These are phyloP conservation scores for Caranx ignobilis DNA, from an alignment of 2,113 vertebrate species.

Conservation along the genomic window DNA sequence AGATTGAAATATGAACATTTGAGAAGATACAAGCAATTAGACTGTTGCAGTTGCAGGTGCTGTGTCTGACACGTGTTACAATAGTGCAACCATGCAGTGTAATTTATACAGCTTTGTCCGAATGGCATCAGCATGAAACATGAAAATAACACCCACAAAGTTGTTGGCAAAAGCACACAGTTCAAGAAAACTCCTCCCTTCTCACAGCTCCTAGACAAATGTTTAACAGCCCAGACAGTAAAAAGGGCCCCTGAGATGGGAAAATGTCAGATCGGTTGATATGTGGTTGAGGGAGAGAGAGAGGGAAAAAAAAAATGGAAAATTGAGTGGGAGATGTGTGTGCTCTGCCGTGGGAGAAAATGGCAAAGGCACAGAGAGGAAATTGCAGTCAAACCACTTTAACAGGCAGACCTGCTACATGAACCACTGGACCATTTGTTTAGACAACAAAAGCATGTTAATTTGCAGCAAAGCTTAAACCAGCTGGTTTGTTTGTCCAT, in stretches of 20 bases:
- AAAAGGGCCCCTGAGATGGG: slow-evolving; percentile 38
- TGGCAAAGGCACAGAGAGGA: slow-evolving; percentile 26
- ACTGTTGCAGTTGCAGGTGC: no score
- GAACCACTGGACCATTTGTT: background rate
- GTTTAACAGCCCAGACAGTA: background rate
- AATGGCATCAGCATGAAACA: background rate
- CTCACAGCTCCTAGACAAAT: background rate
- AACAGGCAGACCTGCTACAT: background rate
- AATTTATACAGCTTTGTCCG: background rate
- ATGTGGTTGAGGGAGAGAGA: slow-evolving; percentile 24
- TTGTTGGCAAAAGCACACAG: slow-evolving; percentile 1
- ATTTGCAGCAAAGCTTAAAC: background rate
- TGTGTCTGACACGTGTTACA: no score
- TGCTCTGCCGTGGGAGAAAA: slow-evolving; percentile 45
- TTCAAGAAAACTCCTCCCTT: background rate
- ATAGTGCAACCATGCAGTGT: no score
- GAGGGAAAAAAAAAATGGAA: background rate
- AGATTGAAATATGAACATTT: no score
- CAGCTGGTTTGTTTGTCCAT: background rate
- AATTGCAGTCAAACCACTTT: background rate
- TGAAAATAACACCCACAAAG: background rate
- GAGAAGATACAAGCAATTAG: no score
- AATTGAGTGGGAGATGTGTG: slow-evolving; percentile 31
- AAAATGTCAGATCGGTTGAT: slow-evolving; percentile 53
- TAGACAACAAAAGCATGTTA: background rate